These are phyloP conservation scores for Triplophysa bombifrons DNA, from an alignment of 2,797 vertebrate species.

Conservation along the genomic window DNA sequence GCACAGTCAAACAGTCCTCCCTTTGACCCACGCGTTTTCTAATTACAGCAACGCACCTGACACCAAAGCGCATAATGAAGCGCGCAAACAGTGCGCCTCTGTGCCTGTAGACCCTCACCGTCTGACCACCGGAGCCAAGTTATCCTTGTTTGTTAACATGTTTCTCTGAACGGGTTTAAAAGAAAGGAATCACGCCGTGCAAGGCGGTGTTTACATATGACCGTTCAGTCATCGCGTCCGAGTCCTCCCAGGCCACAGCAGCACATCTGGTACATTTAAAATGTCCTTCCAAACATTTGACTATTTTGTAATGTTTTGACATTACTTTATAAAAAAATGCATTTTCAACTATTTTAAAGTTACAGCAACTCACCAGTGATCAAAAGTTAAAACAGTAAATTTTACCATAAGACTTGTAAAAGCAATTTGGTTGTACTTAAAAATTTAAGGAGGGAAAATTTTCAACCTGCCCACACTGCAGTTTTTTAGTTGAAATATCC, in stretches of 20 bases:
- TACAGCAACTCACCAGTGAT: too few species aligned
- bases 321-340: too few species aligned
- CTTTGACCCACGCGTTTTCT: conserved; percentile 69
- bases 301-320: too few species aligned
- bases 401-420: too few species aligned
- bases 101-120: conserved; percentile 46
- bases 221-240: conserved; percentile 36
- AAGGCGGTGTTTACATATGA: conserved; percentile 53
- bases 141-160: conserved; percentile 63
- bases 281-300: too few species aligned
- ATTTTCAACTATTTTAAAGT: too few species aligned
- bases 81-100: conserved; percentile 79
- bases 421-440: too few species aligned
- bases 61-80: conserved; percentile 78
- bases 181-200: conserved; percentile 47
- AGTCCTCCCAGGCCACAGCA: conserved; percentile 33
- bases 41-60: conserved; percentile 70
- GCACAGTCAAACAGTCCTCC: conserved; percentile 72
- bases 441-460: too few species aligned
- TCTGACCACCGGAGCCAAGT: conserved; percentile 67
- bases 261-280: conserved; percentile 30
- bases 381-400: too few species aligned
- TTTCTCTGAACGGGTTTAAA: conserved; percentile 55
- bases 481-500: too few species aligned
- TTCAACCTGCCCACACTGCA: too few species aligned